These are phyloP conservation scores for Amitus sp. DNA, from an alignment of 2,888 invertebrate genomes.

Conservation along the genomic window DNA sequence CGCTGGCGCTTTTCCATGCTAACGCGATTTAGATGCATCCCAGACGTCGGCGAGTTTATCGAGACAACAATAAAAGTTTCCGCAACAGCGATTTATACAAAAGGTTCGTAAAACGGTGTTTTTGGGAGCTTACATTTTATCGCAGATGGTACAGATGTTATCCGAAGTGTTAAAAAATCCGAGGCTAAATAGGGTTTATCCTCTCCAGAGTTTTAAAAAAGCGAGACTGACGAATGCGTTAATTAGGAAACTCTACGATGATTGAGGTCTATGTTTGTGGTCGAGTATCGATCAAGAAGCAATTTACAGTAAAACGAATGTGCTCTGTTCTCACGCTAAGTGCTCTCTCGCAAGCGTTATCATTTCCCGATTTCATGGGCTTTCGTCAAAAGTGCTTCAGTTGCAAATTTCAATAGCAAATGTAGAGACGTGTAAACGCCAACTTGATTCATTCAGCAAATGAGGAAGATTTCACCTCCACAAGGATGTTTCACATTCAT, in stretches of 20 bases:
- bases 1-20: no score
- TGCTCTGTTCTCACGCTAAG: conserved; percentile 11
- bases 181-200: no score
- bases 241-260: conserved; percentile 1
- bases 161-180: no score
- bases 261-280: conserved; percentile 24
- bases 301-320: conserved; percentile 33
- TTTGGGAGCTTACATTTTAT: no score
- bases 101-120: no score
- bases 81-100: no score
- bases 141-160: no score
- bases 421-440: background rate
- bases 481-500: no score
- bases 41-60: no score
- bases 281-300: conserved; percentile 38
- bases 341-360: conserved; percentile 18
- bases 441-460: background rate
- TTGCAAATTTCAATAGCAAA: background rate
- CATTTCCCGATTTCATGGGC: conserved; percentile 19
- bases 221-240: background rate
- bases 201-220: background rate
- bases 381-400: conserved; percentile 4
- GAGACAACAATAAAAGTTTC: no score
- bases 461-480: background rate
- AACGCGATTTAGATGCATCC: no score